Conservation (phyloP, 1,140 invertebrate genomes). For the Sarcophaga bullata region DNA sequence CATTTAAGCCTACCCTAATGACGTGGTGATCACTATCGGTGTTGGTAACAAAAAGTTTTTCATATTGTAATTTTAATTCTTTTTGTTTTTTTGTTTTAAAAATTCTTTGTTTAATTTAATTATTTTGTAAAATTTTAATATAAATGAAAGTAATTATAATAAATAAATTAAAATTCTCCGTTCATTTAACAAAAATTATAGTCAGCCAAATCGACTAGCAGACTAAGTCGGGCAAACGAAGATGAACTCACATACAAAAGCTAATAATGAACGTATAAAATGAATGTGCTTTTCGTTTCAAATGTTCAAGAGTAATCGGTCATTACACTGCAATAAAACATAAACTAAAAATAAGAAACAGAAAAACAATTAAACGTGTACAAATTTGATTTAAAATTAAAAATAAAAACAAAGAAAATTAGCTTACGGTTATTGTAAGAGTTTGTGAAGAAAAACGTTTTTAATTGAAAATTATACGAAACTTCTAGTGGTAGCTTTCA, state of each 20-base stretch:
- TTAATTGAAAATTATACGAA: constrained; percentile 16
- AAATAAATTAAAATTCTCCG: no score
- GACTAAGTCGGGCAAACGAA: neutral
- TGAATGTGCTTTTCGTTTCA: neutral
- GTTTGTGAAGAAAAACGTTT: neutral
- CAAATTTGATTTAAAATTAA: neutral
- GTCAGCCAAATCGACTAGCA: no score
- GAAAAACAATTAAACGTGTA: neutral
- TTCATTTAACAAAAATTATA: no score
- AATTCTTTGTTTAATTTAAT: no score
- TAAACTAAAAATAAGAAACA: neutral
- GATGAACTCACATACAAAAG: constrained; percentile 14
- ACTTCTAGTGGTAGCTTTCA: neutral
- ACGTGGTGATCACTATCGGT: no score
- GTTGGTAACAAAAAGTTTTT: no score
- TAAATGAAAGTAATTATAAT: no score
- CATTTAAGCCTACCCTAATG: no score
- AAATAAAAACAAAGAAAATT: constrained; percentile 1
- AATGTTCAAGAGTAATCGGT: constrained; percentile 8
- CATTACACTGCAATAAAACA: neutral
- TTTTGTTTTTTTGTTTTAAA: no score
- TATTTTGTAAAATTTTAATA: no score
- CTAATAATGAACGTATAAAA: neutral
- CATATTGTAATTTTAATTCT: no score
- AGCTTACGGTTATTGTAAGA: neutral